A percentile compares a stretch with the other conserved stretches of the same genome.
Conservation (phyloP, 2,113 vertebrate species). For the Oncorhynchus nerka region DNA sequence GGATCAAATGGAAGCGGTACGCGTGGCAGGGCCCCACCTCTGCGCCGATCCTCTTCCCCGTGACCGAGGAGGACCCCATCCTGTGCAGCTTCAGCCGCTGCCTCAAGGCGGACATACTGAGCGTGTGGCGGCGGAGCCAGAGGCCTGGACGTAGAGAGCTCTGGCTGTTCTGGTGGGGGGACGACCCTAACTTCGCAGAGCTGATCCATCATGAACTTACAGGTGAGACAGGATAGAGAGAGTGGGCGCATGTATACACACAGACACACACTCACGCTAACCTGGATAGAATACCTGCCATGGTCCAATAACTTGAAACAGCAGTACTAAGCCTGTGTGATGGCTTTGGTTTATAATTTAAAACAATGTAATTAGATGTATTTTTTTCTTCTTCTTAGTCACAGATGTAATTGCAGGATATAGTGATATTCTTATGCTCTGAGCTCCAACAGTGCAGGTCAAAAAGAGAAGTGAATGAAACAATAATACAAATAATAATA, state of each 20-base stretch:
- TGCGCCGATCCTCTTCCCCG: constrained; percentile 94
- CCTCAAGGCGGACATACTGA: constrained; percentile 92
- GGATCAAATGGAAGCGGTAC: constrained; percentile 98
- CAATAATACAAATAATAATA: too few relatives aligned
- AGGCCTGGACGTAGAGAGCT: constrained; percentile 90
- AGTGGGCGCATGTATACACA: constrained; percentile 1
- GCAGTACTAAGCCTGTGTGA: neutral
- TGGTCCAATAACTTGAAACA: neutral
- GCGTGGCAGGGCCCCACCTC: constrained; percentile 96
- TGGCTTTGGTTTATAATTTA: neutral
- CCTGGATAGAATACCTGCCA: neutral
- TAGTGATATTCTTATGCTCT: too few relatives aligned
- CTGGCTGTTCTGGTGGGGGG: constrained; percentile 99
- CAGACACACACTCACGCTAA: neutral
- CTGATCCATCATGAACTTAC: constrained; percentile 93
- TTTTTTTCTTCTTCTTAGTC: too few relatives aligned
- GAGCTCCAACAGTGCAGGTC: too few relatives aligned
- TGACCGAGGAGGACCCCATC: constrained; percentile 97
- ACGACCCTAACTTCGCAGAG: constrained; percentile 92
- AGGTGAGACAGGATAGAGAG: constrained; percentile 70
- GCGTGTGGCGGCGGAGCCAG: constrained; percentile 93
- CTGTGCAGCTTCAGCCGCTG: constrained; percentile 97
- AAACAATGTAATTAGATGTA: too few relatives aligned
- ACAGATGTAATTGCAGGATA: too few relatives aligned
- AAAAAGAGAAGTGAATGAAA: too few relatives aligned